A percentile compares a stretch with the other conserved stretches of the same genome.
Evolutionary conservation across 2,113 vertebrate species (phyloP).

Genomic region (Orycteropus afer): DNA sequence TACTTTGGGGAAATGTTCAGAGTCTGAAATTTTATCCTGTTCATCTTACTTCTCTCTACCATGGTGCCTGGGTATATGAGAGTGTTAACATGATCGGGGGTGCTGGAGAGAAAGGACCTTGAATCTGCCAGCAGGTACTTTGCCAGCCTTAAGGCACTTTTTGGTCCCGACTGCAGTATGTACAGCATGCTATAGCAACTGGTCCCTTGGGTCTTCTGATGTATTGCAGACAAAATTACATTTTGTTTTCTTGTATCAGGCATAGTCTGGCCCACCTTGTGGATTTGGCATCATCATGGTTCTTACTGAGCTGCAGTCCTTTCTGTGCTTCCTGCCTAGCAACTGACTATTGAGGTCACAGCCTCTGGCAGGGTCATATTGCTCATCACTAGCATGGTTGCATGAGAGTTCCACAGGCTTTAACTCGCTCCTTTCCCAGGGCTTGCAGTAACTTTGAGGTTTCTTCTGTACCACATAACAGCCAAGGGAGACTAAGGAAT

Average conservation of each 20-base stretch:
- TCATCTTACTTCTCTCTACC: neutral
- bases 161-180: neutral
- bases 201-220: neutral
- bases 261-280: neutral
- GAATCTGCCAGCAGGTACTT: neutral
- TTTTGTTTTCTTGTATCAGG: neutral
- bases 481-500: neutral
- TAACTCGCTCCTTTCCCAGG: neutral
- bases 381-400: neutral
- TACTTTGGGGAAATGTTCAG: neutral
- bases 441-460: neutral
- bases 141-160: neutral
- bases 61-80: neutral
- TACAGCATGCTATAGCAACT: neutral
- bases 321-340: neutral
- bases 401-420: neutral
- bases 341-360: neutral
- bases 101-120: neutral
- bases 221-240: neutral
- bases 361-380: neutral
- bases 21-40: neutral
- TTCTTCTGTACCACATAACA: neutral
- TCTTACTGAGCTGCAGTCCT: neutral
- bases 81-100: neutral
- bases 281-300: neutral